A percentile compares a stretch with the other conserved stretches of the same genome.
Conservation (phyloP, 2,888 invertebrate genomes). For the Spilarctia lutea region DNA sequence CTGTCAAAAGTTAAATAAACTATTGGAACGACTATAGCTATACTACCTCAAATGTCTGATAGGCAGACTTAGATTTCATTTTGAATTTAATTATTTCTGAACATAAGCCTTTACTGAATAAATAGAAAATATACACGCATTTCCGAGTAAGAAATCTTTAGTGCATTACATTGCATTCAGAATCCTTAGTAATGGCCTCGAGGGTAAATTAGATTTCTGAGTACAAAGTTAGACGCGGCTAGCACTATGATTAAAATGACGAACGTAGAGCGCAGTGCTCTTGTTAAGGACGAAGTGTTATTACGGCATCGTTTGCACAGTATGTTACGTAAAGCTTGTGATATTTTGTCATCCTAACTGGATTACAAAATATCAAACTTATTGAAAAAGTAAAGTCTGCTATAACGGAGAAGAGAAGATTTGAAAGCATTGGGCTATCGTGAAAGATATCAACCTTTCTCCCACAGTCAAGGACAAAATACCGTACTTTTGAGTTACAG, state of each 20-base stretch:
- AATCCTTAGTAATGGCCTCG: not conserved
- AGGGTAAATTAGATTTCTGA: conserved; percentile 14
- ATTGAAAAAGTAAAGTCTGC: no score
- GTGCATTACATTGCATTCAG: conserved; percentile 3
- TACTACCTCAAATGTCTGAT: not conserved
- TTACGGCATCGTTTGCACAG: not conserved
- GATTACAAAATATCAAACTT: no score
- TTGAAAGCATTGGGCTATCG: no score
- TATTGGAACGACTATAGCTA: no score
- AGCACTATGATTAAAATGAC: conserved; percentile 12
- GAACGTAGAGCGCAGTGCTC: not conserved
- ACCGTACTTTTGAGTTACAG: no score
- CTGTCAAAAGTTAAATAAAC: no score
- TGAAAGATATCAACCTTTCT: no score
- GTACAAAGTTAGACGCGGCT: not conserved
- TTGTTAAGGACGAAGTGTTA: not conserved
- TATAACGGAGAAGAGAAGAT: no score
- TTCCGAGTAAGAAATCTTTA: not conserved
- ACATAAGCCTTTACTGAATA: not conserved
- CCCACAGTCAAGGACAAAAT: no score
- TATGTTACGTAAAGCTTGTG: not conserved
- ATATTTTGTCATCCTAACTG: not conserved
- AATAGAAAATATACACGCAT: not conserved
- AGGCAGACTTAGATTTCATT: not conserved
- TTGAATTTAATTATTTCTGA: not conserved